A percentile compares a stretch with the other conserved stretches of the same genome.
These are phyloP conservation scores for Calliphora vomitoria DNA, from an alignment of 2,888 invertebrate genomes.

Conservation along the genomic window DNA sequence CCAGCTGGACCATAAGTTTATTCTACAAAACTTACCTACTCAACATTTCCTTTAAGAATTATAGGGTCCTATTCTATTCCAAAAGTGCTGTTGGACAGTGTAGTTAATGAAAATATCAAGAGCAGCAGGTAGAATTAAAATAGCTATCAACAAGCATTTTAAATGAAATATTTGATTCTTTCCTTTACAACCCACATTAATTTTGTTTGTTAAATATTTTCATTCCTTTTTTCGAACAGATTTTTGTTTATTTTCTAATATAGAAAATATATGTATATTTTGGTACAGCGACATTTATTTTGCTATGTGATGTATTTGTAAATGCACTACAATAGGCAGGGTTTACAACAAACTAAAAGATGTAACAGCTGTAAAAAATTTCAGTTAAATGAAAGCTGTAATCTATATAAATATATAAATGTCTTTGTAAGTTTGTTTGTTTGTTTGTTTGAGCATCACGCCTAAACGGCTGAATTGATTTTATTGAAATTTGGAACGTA, in stretches of 20 bases:
- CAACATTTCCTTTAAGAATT: no score
- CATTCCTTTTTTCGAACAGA: background rate
- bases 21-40: no score
- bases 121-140: background rate
- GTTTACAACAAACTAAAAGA: background rate
- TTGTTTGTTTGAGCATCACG: no score
- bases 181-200: background rate
- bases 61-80: no score
- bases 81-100: no score
- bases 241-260: background rate
- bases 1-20: no score
- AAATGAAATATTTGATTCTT: background rate
- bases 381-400: background rate
- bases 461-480: no score
- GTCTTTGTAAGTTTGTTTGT: no score
- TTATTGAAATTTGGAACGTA: no score
- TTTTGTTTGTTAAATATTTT: background rate
- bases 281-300: slow-evolving; percentile 5
- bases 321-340: background rate
- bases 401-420: no score
- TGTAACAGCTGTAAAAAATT: background rate
- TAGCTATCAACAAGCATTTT: slow-evolving; percentile 12
- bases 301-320: slow-evolving; percentile 2
- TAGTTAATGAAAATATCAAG: background rate
- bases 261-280: background rate